Conservation (phyloP, 2,113 vertebrate species). For the Capreolus pygargus region DNA sequence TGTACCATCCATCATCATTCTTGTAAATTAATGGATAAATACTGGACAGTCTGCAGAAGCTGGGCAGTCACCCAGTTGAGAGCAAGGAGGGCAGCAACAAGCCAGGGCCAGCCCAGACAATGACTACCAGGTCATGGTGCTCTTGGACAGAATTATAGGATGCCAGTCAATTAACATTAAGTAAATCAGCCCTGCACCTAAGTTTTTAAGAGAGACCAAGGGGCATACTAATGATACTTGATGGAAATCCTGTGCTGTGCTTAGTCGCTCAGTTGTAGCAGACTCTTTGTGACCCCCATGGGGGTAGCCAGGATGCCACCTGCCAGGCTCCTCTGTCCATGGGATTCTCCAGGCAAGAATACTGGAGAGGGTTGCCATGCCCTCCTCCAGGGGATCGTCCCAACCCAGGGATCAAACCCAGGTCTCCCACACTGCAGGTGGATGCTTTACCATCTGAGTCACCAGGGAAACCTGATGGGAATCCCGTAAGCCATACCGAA, state of each 20-base stretch:
- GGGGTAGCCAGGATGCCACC: neutral
- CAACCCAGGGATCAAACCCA: neutral
- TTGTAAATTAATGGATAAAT: neutral
- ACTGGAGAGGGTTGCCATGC: neutral
- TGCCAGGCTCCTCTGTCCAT: neutral
- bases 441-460: neutral
- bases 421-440: accelerated
- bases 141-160: neutral
- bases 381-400: neutral
- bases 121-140: neutral
- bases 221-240: neutral
- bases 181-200: neutral
- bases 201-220: neutral
- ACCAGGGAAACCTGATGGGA: neutral
- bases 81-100: neutral
- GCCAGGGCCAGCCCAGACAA: neutral
- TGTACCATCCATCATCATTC: neutral
- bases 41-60: neutral
- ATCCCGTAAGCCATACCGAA: neutral
- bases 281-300: neutral
- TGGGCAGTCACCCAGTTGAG: neutral
- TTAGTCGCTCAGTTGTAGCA: neutral
- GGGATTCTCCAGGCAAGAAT: neutral
- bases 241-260: neutral
- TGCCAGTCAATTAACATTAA: neutral